Conservation (phyloP, 2,888 invertebrate genomes). For the Drosophila siamana region DNA sequence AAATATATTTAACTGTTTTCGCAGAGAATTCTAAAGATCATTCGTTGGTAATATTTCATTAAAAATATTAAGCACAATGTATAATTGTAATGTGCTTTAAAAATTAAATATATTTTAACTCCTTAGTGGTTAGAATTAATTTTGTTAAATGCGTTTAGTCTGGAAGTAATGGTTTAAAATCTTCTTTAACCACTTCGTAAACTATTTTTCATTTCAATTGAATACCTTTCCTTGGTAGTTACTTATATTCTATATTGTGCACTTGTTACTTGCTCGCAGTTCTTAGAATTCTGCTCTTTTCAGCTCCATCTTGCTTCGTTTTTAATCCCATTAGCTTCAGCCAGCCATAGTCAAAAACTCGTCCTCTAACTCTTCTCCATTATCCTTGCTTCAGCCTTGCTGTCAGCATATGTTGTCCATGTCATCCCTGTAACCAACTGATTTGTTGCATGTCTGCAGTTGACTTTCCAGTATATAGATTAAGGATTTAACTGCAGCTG, state of each 20-base stretch:
- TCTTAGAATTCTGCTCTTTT: neutral
- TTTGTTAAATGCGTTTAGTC: neutral
- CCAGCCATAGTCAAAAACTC: neutral
- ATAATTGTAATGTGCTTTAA: too few relatives aligned
- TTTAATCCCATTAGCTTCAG: neutral
- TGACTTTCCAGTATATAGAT: constrained; percentile 6
- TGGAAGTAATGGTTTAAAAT: neutral
- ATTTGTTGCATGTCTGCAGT: constrained; percentile 10
- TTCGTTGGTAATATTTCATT: too few relatives aligned
- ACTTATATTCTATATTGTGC: neutral
- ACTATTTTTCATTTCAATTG: neutral
- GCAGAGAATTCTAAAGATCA: too few relatives aligned
- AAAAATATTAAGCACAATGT: too few relatives aligned
- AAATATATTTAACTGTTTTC: too few relatives aligned
- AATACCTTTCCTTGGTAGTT: neutral
- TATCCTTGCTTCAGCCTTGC: neutral
- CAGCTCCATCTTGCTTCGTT: neutral
- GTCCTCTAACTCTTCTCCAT: neutral
- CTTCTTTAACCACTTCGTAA: neutral
- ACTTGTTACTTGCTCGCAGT: neutral
- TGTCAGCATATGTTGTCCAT: neutral
- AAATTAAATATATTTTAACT: too few relatives aligned
- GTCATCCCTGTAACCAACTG: neutral
- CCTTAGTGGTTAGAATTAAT: too few relatives aligned
- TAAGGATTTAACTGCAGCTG: constrained; percentile 12